Conservation (phyloP, 2,113 vertebrate species). For the Calyptomena viridis region DNA sequence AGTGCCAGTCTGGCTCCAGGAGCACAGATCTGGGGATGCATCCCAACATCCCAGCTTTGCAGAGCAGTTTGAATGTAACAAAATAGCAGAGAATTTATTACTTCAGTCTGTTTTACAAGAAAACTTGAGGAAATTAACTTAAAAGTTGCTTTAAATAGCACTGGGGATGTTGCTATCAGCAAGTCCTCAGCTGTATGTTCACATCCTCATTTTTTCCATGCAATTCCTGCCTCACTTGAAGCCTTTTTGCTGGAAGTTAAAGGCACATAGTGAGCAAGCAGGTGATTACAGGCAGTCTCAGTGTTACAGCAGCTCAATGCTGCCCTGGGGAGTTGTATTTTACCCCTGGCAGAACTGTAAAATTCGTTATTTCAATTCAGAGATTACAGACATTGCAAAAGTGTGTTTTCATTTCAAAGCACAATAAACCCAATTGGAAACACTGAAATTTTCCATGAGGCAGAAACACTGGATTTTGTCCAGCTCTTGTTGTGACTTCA, state of each 20-base stretch:
- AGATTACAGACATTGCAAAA: constrained; percentile 41
- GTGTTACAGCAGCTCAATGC: constrained; percentile 32
- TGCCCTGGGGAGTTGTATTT: constrained; percentile 61
- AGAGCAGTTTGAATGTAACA: neutral
- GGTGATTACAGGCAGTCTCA: constrained; percentile 51
- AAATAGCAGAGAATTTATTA: neutral
- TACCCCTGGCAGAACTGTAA: constrained; percentile 62
- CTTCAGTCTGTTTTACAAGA: neutral
- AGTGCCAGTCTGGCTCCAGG: neutral
- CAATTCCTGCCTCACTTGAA: neutral
- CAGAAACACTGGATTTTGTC: constrained; percentile 49
- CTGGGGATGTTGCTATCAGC: neutral
- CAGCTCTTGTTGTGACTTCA: constrained; percentile 37
- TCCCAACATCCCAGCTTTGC: neutral
- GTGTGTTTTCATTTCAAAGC: constrained; percentile 59
- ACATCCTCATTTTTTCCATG: neutral
- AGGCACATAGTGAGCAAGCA: constrained; percentile 22
- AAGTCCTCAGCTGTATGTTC: neutral
- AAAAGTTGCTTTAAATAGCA: neutral
- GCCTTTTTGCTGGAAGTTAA: neutral
- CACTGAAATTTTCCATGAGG: constrained; percentile 60
- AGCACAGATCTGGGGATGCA: neutral
- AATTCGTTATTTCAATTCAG: constrained; percentile 57
- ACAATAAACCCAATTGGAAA: constrained; percentile 63
- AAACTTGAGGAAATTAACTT: neutral